Evolutionary conservation across 2,888 invertebrate species (phyloP).

Genomic region (Drosophila niveifrons): DNA sequence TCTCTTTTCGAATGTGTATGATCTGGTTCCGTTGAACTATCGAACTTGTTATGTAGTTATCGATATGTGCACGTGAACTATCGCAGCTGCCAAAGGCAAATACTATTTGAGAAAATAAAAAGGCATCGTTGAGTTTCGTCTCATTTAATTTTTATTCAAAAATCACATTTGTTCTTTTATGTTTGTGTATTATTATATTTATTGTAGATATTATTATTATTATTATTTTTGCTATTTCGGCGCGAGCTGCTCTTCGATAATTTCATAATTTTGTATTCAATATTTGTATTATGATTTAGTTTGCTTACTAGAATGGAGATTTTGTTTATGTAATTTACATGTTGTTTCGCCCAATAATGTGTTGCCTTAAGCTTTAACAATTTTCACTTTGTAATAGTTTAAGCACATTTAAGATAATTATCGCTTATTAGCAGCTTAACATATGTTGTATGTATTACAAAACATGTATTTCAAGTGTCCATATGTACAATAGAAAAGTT

Average conservation of each 20-base stretch:
- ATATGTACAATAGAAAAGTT: conserved; percentile 51
- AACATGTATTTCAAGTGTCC: conserved; percentile 31
- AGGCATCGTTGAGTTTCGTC: conserved; percentile 35
- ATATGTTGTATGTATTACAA: conserved; percentile 42
- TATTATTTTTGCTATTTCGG: conserved; percentile 47
- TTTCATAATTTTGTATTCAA: conserved; percentile 39
- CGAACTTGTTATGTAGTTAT: no score
- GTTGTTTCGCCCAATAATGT: conserved; percentile 37
- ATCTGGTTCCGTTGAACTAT: no score
- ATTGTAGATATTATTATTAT: conserved; percentile 1
- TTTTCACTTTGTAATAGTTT: conserved; percentile 70
- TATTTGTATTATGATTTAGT: conserved; percentile 40
- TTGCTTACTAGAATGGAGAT: conserved; percentile 54
- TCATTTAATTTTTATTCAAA: conserved; percentile 80
- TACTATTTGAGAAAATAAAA: not conserved
- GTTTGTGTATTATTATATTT: conserved; percentile 16
- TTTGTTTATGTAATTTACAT: conserved; percentile 71
- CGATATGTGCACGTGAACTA: no score
- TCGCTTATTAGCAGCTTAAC: conserved; percentile 55
- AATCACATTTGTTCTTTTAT: conserved; percentile 76
- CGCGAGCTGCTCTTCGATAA: conserved; percentile 62
- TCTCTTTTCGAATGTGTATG: no score
- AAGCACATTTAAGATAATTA: conserved; percentile 57
- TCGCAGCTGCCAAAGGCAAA: no score
- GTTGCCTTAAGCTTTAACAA: conserved; percentile 75